Evolutionary conservation across 2,113 vertebrate species (phyloP), one percentile per base, ranked within the genome.

Genomic region (Mus pahari): DNA sequence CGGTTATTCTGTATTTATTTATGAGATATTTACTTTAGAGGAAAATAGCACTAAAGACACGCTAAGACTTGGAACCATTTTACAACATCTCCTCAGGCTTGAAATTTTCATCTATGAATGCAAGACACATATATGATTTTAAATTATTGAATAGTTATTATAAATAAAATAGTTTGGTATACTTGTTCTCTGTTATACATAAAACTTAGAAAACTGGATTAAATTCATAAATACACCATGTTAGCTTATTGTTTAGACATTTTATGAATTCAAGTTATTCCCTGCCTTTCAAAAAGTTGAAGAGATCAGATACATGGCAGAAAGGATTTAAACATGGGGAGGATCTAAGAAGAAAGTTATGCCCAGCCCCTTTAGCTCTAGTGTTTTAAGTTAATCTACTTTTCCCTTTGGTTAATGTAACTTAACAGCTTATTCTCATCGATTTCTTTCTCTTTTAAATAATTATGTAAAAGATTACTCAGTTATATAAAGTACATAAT

Each of bases 371-470:
- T n/a, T 83, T 24, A 83, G 33, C 3, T 58, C 42, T 91, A 22
- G 39, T 26, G 62, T 48, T 95, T 6, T 92, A 7, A 39, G 11
- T 60, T 86, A 86, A 86, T 75, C 39, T 79, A 45, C 5, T 90
- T 94, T 71, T 75, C 62, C 48, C 62, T 50, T 93, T 79, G 92
- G 16, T 87, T 89, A 86, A 89, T 78, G 3, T 77, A 84, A 75
- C n/a, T 26, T 48, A 81, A 70, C 12, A 74, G 1, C 1, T 84
- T 89, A 4, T 60, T 95, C 26, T 48, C 78, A 82, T 71, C 22
- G 33, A 20, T 93, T 84, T 97, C 17, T 86, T 95, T 89, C 22
- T 77, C 86, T 75, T 96, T 87, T 48, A 90, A 94, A 39, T 62
- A 91, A 92, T 26, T 88, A 68, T 78, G 3, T 71, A 91, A 95